Conservation (phyloP, 2,797 vertebrate species). For the Phyllotis vaccarum region DNA sequence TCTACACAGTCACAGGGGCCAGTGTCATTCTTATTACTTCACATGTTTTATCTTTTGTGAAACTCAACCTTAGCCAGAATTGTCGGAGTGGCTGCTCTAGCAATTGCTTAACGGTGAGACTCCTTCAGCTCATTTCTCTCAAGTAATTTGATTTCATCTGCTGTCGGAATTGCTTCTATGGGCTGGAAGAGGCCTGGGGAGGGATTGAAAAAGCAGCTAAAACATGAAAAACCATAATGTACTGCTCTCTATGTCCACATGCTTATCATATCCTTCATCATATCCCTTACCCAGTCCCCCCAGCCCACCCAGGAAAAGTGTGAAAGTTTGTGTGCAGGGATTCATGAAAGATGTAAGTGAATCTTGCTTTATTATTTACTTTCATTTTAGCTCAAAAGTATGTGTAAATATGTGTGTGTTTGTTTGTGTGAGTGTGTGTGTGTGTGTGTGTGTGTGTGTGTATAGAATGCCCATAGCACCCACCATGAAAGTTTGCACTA, state of each 20-base stretch:
- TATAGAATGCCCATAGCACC: neutral
- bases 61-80: constrained; percentile 90
- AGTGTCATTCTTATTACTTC: constrained; percentile 88
- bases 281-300: neutral
- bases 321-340: neutral
- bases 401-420: too few relatives aligned
- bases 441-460: too few relatives aligned
- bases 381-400: constrained; percentile 56
- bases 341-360: neutral
- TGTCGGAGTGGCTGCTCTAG: constrained; percentile 87
- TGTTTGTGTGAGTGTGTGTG: too few relatives aligned
- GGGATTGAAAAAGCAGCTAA: constrained; percentile 73
- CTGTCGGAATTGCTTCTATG: constrained; percentile 87
- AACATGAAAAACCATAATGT: constrained; percentile 58
- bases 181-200: constrained; percentile 41
- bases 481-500: constrained; percentile 76
- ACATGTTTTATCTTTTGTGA: constrained; percentile 90
- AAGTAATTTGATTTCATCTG: constrained; percentile 89
- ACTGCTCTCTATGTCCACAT: neutral
- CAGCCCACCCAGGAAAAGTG: fast-evolving
- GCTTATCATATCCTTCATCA: neutral
- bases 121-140: constrained; percentile 88
- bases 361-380: constrained; percentile 47
- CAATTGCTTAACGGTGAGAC: constrained; percentile 87
- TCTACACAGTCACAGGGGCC: constrained; percentile 87